Base-by-base conservation (phyloP, 2,888 invertebrate genomes). In the Limnephilus auricula region DNA sequence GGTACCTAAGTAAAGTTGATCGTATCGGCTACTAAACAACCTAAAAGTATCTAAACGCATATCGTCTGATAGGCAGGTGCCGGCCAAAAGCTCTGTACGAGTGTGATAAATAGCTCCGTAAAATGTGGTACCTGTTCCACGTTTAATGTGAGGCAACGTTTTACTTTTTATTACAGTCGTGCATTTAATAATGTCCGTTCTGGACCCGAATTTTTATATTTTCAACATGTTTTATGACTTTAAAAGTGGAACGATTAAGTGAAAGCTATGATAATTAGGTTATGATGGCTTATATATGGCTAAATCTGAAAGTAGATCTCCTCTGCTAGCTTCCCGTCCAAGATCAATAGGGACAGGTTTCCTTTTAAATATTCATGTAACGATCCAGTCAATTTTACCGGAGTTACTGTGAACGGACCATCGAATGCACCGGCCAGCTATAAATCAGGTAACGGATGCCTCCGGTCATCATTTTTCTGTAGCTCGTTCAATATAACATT, bases 321-420 rank as follows among this genome's bases (percentile, higher is more conserved):
- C 86, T 86, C 79, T 80, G 40, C 80, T 50, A 32, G 78, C 88
- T 80, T 79, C 88, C 80, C 82, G 88, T 65, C 78, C 88, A 45
- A 82, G 88, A 91, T 82, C 91, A 50, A 82, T 30, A 78, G 82
- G 88, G 88, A 91, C 91, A 88, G 91, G 91, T 91, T 91, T 91
- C 45, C 78, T 79, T 86, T 88, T 88, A 91, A 79, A 88, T 91
- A 91, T 91, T 91, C 91, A 88, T 88, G 82, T 82, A 86, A 86
- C 91, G 91, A 82, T 88, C 25, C 91, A 88, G 50, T 91, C 40
- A 91, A 91, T 89, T 37, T 80, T 80, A 86, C 87, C 90, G 32
- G 90, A 37, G 83, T 83, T 32, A 82, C 80, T 82, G 80, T 82
- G 37, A 31, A 82, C 13, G 78, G 30, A 79, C 37, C 78, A 65